Evolutionary conservation across 2,113 vertebrate species (phyloP), one percentile per base, ranked within the genome.

Genomic region (Gallinago jamesoni): DNA sequence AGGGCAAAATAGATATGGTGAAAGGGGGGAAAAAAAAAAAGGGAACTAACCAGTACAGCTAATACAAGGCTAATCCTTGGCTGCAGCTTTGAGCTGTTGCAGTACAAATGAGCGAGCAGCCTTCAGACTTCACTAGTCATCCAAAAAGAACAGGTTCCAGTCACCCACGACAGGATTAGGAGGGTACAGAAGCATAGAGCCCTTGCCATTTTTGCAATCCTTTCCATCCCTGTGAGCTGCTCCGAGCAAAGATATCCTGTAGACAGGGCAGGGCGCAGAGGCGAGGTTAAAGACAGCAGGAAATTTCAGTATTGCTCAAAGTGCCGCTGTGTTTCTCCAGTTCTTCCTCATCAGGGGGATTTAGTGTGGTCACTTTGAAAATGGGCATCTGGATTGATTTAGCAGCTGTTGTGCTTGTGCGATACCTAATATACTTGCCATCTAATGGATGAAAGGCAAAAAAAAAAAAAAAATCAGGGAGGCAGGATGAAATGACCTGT

Each of bases 81-180:
- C 83, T 92, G 75, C 79, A 85, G 70, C 75, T 96, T 83, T 80
- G 82, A 62, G 63, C 72, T 91, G 64, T 55, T 70, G 50, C 67
- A 70, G 75, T 67, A 52, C 13, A 50, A 91, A 85, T 13, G 43
- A 87, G 67, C 78, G 9, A 73, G 70, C 81, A 85, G 81, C 41
- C 93, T 95, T 95, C 66, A 89, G 85, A 92, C 85, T 95, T 91
- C 33, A 59, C 72, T n/a, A 55, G 72, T 88, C 92, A 95, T 74
- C 90, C 82, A 60, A 30, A 77, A 88, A 95, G 85, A 50, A 56
- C 67, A 56, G 76, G 72, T 88, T 52, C 59, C 20, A 74, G 82
- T 41, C 87, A 89, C 68, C 83, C 75, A 28, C 6, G 2, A 19
- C 27, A 27, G 94, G 94, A 92, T 96, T 91, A 96, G 59, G n/a